These are phyloP conservation scores for Maniola jurtina DNA, from an alignment of 1,140 invertebrate species.

Conservation along the genomic window DNA sequence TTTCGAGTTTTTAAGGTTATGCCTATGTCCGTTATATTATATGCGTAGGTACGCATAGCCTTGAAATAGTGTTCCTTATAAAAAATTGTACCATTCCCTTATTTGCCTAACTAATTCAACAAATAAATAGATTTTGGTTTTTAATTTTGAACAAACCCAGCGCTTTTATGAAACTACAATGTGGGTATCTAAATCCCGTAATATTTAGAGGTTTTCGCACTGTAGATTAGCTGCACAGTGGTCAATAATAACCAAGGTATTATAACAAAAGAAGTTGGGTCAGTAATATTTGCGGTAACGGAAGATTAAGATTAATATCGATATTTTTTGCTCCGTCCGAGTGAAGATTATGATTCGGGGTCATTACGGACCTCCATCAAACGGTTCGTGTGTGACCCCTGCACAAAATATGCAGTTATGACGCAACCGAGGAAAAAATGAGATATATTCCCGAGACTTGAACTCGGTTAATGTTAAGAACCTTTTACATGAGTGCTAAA, in stretches of 20 bases:
- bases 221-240: neutral
- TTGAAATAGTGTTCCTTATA: no score
- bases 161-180: no score
- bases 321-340: slow-evolving; percentile 52
- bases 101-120: no score
- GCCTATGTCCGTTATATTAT: no score
- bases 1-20: no score
- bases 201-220: neutral
- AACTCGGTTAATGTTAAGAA: neutral
- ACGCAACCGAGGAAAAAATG: slow-evolving; percentile 42
- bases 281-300: slow-evolving; percentile 46
- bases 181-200: no score
- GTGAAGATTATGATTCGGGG: slow-evolving; percentile 54
- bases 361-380: slow-evolving; percentile 57
- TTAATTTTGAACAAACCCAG: no score
- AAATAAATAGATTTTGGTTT: no score
- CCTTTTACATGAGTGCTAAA: neutral
- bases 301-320: slow-evolving; percentile 69
- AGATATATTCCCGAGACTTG: slow-evolving; percentile 25
- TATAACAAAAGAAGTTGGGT: slow-evolving; percentile 22
- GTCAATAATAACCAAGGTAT: neutral
- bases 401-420: slow-evolving; percentile 44
- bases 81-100: no score
- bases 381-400: slow-evolving; percentile 30
- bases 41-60: no score